Evolutionary conservation across 1,140 invertebrate species (phyloP), one percentile per base, ranked within the genome.

Genomic region (Drosophila azteca): DNA sequence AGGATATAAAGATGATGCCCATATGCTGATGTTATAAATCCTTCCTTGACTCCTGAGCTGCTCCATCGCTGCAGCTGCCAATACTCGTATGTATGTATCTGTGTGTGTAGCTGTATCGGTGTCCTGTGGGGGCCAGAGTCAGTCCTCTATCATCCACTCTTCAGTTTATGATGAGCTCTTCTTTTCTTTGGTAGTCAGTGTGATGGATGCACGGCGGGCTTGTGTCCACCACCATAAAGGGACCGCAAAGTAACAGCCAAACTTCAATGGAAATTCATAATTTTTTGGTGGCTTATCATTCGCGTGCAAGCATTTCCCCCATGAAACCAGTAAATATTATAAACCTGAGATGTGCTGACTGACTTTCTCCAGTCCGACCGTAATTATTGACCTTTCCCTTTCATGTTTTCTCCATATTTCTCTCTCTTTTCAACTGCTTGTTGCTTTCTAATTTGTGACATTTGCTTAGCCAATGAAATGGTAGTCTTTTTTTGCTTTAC

Each of bases 391-490:
- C 3, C n/a, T 52, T 49, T 65, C 22, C 15, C 4, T 5, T 17
- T 1, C 3, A 7, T 11, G 22, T 20, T 26, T 22, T 61, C 29
- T 57, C 4, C 11, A 31, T n/a, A 13, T 11, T 17, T 29, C 54
- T 26, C 44, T 22, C 15, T 15, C 44, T 17, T 8, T 15, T n/a
- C 41, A 7, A 41, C 39, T 69, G 44, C 35, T 39, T 55, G 20
- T 48, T 69, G 53, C 48, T 29, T 53, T 74, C 53, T 74, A 74
- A 59, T 65, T 61, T 68, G 66, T 70, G 70, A 82, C 65, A 70
- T 67, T 78, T 75, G 64, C 70, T 74, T 87, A 71, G 74, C 82
- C 82, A 87, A 85, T 74, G 71, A 74, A 74, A 74, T 74, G 57
- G 65, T 50, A 74, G 71, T 43, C 65, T 74, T 74, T 70, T 63